Evolutionary conservation across 2,113 vertebrate genomes (phyloP), one percentile per base, ranked within the genome.

Genomic region (Chloropsis hardwickii): DNA sequence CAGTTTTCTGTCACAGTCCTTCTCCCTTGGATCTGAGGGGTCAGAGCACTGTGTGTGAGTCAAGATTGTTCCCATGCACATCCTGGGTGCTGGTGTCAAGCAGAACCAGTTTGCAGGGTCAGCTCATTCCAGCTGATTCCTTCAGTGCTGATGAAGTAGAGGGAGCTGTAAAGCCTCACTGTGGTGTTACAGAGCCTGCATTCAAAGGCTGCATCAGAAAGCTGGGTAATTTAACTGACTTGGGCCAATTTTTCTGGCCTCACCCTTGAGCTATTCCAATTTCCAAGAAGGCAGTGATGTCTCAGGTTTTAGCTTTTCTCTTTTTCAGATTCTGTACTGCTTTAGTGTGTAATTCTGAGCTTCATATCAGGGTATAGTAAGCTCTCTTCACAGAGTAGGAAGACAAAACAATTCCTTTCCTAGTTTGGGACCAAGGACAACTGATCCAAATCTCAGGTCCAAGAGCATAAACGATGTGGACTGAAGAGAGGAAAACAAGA

Each of bases 381-480:
- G 15, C 23, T 58, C 23, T 25, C 6, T 58, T 0, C n/a, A 24
- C n/a, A 58, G 57, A 37, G n/a, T 0, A 37, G n/a, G 57, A 10
- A 37, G 57, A 37, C n/a, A 35, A 37, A 58, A 58, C 56, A 58
- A 37, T 58, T 58, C 23, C n/a, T 58, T 3, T n/a, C 17, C n/a
- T 4, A 25, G 23, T 23, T 37, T 15, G 57, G n/a, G 6, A 58
- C 22, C 23, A 58, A 35, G n/a, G 23, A 37, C n/a, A 37, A 57
- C 2, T 15, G 33, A 58, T 37, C 57, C 57, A 58, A 37, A 37
- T 58, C 1, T 58, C 57, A 58, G 57, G 2, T 10, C 10, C 57
- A 58, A 37, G 57, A 37, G n/a, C n/a, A 58, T 0, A 25, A 35
- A 8, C 33, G n/a, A 3, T 2, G 1, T n/a, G 33, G 31, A 2